phyloP scores from a whole-genome alignment of 2,113 vertebrate genomes.

The Zosterops lateralis region DNA sequence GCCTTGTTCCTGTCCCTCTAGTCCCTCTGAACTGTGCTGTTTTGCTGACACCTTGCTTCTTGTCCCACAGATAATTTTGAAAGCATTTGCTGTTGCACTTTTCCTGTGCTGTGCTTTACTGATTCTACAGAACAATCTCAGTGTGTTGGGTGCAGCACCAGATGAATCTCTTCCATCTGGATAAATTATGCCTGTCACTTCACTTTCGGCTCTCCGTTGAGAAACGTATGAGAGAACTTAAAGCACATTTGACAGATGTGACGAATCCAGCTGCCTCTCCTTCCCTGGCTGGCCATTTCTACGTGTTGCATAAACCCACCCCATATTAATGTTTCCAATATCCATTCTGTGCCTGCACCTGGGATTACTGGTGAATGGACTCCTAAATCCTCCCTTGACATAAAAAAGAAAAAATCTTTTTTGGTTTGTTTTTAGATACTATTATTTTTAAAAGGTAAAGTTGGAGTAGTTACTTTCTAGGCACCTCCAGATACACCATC shows the following conservation, averaged over 20 bases:
- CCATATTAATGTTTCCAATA: slow-evolving; percentile 5
- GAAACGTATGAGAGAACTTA: background rate
- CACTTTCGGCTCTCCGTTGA: background rate
- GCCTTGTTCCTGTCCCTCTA: slow-evolving; percentile 17
- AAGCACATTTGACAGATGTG: background rate
- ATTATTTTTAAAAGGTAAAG: background rate
- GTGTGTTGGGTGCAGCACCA: background rate
- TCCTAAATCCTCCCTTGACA: slow-evolving; percentile 26
- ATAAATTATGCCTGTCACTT: background rate
- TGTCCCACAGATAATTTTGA: background rate
- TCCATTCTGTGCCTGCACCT: background rate
- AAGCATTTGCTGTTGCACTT: background rate
- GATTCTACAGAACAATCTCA: background rate
- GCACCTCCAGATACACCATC: background rate
- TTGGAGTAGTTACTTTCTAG: background rate
- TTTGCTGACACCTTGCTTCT: slow-evolving; percentile 9
- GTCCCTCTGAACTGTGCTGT: background rate
- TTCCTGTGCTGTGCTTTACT: background rate
- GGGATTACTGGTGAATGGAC: slow-evolving; percentile 9
- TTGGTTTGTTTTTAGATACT: background rate
- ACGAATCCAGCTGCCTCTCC: background rate
- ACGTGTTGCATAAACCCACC: background rate
- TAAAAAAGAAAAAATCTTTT: background rate
- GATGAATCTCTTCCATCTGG: background rate
- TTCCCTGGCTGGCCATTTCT: background rate